Conservation (phyloP, 2,888 invertebrate genomes). For the Chalcosyrphus nemorum region DNA sequence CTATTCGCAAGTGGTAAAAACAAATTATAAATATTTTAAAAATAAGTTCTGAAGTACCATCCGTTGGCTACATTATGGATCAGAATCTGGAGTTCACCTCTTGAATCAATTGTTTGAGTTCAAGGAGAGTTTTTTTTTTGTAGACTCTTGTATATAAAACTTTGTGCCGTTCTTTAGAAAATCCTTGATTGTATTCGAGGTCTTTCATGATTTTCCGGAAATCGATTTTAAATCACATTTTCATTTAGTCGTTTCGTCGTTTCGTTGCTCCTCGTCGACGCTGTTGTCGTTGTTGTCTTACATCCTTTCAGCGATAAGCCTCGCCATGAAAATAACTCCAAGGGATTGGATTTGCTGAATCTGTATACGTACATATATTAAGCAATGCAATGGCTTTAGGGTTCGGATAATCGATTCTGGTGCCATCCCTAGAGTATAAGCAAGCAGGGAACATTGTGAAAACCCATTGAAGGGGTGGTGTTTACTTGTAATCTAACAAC, state of each 20-base stretch:
- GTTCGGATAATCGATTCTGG: neutral
- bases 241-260: neutral
- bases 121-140: neutral
- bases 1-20: neutral
- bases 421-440: neutral
- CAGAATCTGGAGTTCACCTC: neutral
- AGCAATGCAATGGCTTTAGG: neutral
- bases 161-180: neutral
- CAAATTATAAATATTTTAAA: too few relatives aligned
- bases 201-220: neutral
- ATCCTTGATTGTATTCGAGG: conserved; percentile 9
- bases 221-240: conserved; percentile 34
- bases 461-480: neutral
- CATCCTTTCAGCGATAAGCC: neutral
- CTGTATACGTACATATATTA: neutral
- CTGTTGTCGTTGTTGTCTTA: neutral
- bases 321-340: neutral
- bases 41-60: neutral
- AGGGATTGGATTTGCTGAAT: neutral
- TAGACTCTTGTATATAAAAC: neutral
- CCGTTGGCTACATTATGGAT: neutral
- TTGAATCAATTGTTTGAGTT: neutral
- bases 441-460: neutral
- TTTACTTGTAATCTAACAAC: neutral
- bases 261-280: neutral